These are phyloP conservation scores for Beris chalybata DNA, from an alignment of 2,888 invertebrate genomes.

Conservation along the genomic window DNA sequence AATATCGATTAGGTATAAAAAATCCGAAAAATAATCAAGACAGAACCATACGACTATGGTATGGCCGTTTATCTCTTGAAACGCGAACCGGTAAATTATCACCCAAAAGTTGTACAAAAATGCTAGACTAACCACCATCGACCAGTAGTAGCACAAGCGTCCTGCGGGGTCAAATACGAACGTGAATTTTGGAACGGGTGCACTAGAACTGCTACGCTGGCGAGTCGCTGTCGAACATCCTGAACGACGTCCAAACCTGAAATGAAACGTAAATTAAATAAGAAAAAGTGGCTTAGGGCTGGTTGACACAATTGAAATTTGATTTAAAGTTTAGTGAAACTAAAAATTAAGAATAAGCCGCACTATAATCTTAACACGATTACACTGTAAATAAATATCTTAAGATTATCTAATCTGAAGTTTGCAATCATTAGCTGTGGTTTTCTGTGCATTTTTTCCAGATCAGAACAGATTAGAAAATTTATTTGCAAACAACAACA, in stretches of 20 bases:
- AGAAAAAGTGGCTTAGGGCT: no score
- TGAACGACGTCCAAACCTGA: conserved; percentile 43
- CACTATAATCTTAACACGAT: no score
- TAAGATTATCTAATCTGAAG: no score
- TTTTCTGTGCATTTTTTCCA: no score
- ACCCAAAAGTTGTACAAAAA: conserved; percentile 98
- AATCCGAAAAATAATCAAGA: conserved; percentile 95
- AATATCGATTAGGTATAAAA: conserved; percentile 94
- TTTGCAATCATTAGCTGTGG: no score
- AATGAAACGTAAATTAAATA: conserved; percentile 14
- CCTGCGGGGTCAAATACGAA: conserved; percentile 99
- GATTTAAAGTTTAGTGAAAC: no score
- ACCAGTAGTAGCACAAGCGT: conserved; percentile 95
- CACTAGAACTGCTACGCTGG: conserved; percentile 46
- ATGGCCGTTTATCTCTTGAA: conserved; percentile 94
- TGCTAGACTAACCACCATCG: conserved; percentile 93
- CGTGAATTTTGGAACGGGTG: conserved; percentile 70
- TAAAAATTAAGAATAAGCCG: no score
- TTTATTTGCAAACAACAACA: no score
- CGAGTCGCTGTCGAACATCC: conserved; percentile 40
- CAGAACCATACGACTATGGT: conserved; percentile 94
- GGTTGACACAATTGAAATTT: no score
- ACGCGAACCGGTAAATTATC: conserved; percentile 98
- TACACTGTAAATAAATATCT: no score
- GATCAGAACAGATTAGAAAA: no score